Evolutionary conservation across 2,797 vertebrate species (phyloP), one percentile per base, ranked within the genome.

Genomic region (Clarias fuscus): DNA sequence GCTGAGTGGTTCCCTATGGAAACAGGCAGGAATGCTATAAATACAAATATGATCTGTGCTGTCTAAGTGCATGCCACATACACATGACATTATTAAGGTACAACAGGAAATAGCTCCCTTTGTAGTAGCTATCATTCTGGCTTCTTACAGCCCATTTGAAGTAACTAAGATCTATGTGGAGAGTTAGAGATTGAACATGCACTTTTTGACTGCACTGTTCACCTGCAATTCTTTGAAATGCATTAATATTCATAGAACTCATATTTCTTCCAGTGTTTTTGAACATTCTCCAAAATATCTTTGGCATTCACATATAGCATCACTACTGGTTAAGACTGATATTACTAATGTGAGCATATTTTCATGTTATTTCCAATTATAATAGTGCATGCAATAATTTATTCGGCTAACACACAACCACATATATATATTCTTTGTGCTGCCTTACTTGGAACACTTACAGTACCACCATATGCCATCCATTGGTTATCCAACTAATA

Each of bases 141-240:
- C 93, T 90, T 93, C 82, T 87, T 91, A 90, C 91, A 92, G 90
- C 89, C 89, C 59, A 84, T 95, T 95, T 93, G 91, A 93, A 93
- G 90, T 94, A 93, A 94, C 93, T 93, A 94, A 95, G 93, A 95
- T 94, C 86, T 91, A 94, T 93, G 92, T 90, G 88, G 90, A 94
- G 91, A 93, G 89, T 92, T 87, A 88, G 93, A 94, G 90, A 92
- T 88, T 93, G 91, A 94, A 94, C 93, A 94, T 93, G 93, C 90
- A 91, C 91, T 91, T 93, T 86, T 86, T 70, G 70, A 80, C 59
- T 88, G 90, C 67, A 82, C 27, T 86, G 86, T 80, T 90, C 56
- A 59, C 84, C 77, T 71, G 37, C 67, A 27, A 37, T 81, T 4
- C 71, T 92, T 90, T 86, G 91, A 92, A 92, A 91, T 87, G 92